Evolutionary conservation across 2,888 invertebrate species (phyloP).

Genomic region (Agrotis puta): DNA sequence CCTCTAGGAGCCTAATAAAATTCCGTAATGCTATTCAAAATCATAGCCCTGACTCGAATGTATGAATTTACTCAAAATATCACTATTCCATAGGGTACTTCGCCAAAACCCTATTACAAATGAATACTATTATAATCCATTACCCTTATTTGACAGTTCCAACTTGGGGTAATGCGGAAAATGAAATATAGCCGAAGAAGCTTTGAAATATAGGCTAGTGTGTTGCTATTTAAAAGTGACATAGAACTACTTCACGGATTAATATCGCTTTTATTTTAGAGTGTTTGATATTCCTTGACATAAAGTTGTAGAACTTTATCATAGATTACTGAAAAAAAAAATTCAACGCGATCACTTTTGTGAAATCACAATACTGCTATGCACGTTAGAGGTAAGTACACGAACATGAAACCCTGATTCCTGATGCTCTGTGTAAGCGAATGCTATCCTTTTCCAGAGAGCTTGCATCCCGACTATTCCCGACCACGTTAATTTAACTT

Average conservation of each 20-base stretch:
- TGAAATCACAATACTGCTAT: not conserved
- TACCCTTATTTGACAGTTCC: conserved; percentile 42
- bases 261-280: conserved; percentile 27
- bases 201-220: conserved; percentile 30
- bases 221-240: conserved; percentile 32
- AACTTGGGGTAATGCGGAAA: conserved; percentile 35
- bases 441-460: conserved; percentile 23
- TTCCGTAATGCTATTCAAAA: not conserved
- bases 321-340: conserved; percentile 4
- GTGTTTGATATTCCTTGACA: conserved; percentile 9
- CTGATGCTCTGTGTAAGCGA: conserved; percentile 17
- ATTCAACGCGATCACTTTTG: conserved; percentile 5
- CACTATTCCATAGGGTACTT: conserved; percentile 15
- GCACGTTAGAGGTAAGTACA: not conserved
- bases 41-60: not conserved
- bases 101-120: conserved; percentile 26
- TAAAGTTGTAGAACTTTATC: not conserved
- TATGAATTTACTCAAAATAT: conserved; percentile 7
- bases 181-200: conserved; percentile 43
- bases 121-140: conserved; percentile 46
- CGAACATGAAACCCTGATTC: not conserved
- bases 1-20: too few species aligned
- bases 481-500: conserved; percentile 27
- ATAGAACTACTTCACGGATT: conserved; percentile 42
- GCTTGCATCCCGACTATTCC: conserved; percentile 9